phyloP scores from a whole-genome alignment of 2,113 vertebrate species.

The Dipodomys spectabilis region DNA sequence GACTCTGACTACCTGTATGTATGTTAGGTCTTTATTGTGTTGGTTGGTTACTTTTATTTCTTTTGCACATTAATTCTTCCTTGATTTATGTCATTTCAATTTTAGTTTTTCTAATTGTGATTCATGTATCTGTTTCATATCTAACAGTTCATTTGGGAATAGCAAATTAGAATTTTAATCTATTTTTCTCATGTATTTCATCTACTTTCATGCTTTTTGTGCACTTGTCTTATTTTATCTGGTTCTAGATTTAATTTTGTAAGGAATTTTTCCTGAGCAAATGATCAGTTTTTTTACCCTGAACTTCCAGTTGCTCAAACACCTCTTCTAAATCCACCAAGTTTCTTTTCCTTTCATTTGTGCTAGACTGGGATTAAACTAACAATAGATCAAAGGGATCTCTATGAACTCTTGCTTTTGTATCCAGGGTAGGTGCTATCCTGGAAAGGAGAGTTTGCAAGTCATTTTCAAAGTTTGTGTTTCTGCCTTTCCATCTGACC shows the following conservation, averaged over 20 bases:
- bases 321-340: background rate
- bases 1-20: background rate
- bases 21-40: background rate
- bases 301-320: background rate
- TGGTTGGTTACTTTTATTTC: background rate
- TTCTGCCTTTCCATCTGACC: background rate
- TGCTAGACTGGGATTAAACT: background rate
- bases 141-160: background rate
- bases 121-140: background rate
- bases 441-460: background rate
- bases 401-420: no score
- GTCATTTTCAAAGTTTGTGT: background rate
- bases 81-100: background rate
- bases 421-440: no score
- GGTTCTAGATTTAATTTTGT: background rate
- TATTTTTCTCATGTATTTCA: background rate
- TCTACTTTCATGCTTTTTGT: background rate
- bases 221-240: background rate
- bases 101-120: constrained; percentile 15
- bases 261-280: background rate
- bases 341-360: background rate
- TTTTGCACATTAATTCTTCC: background rate
- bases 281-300: background rate
- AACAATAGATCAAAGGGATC: background rate
- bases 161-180: background rate